Base-by-base conservation (phyloP, 2,113 vertebrate species). In the Jaculus jaculus region DNA sequence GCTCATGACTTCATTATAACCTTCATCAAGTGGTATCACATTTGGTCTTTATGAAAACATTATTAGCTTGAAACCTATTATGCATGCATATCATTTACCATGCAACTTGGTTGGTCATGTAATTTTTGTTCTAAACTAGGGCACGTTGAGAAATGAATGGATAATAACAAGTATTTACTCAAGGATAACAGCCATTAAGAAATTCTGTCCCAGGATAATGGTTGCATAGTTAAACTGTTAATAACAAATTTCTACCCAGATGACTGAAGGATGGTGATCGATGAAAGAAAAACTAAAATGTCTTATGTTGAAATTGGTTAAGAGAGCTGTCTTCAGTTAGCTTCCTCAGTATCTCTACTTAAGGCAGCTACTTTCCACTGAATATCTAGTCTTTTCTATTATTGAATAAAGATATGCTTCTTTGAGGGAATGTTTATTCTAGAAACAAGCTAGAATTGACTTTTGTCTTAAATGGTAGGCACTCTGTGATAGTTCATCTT, bases 71-170 rank as follows among this genome's bases (percentile, higher is more conserved):
- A 66, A 37, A 47, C 68, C 18, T 28, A 77, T 51, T 34, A 72
- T 37, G 24, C 9, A 61, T 47, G 42, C 9, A 4, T 61, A 54
- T 71, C 61, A 54, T 12, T 65, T 42, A 51, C 65, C 87, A 75
- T 30, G 17, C n/a, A 87, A 24, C 26, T n/a, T 74, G 10, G 30
- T 58, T 86, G 23, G 18, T 61, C 16, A 37, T 37, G 34, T 58
- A 28, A 73, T 85, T 82, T 91, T 34, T 72, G 72, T 86, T 92
- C 71, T 42, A 95, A 71, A 73, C 65, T 73, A 88, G 71, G 26
- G 73, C 5, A 39, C 72, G 30, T 87, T 23, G 15, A 23, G 5
- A 4, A 18, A 78, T 61, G 68, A 90, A 37, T 65, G 65, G 68
- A 28, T 1, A 51, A 47, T 81, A 82, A 47, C 23, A 37, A 89